Base-by-base conservation (phyloP, 2,113 vertebrate species). In the Colossoma macropomum region DNA sequence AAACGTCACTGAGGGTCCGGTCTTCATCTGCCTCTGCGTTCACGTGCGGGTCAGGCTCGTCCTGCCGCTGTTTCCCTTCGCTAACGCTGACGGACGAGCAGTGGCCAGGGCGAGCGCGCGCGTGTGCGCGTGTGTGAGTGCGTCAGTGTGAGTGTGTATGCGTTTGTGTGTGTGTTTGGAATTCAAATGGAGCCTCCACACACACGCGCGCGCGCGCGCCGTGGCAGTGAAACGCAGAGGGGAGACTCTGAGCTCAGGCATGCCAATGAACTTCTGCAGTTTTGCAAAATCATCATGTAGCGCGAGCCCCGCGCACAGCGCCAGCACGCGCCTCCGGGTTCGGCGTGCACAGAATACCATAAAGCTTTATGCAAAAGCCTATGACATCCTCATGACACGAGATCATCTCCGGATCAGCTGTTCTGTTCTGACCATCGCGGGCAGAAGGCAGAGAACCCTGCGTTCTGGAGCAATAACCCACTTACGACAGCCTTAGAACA, bases 131-230 rank as follows among this genome's bases (percentile, higher is more conserved):
- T 8, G 50, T n/a, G 45, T n/a, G 60, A 21, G 76, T 12, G 71
- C 86, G 86, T 87, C 79, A 85, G 86, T 77, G 87, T 86, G 87
- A 78, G 91, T 87, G 92, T 80, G 92, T 90, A 90, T 87, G 85
- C 86, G 92, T 91, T 89, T 89, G 93, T 90, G 91, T 88, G 93
- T 92, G 94, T 93, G 94, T 92, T 92, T 93, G 89, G 94, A 94
- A 95, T 95, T 93, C 93, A 94, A 93, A 95, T 95, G 92, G 91
- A 91, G 84, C 80, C 87, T 89, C 88, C 90, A 27, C 25, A 13
- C 59, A 13, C 59, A 13, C 59, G 2, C 59, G 5, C 59, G 11
- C 23, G 13, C n/a, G 8, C 56, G 5, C 59, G 88, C 88, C 87
- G 89, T 87, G 85, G 88, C 90, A 85, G 89, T n/a, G 87, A 91